Conservation (phyloP, 2,113 vertebrate species). For the Nannobrachium achirus region DNA sequence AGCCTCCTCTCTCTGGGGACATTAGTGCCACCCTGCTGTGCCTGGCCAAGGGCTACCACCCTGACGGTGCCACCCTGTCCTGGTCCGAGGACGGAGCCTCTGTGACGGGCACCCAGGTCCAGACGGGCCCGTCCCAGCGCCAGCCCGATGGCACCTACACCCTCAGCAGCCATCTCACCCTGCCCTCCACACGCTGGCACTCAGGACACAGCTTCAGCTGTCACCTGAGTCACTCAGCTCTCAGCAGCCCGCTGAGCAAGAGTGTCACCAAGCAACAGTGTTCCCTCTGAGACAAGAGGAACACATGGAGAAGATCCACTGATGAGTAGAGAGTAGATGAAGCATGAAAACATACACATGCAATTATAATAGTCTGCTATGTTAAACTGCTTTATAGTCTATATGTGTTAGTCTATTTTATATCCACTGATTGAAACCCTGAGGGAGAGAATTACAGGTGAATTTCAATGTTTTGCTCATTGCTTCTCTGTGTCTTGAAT, state of each 20-base stretch:
- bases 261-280: conserved; percentile 35
- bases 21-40: conserved; percentile 64
- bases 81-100: not conserved
- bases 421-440: too few species aligned
- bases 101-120: fast-evolving
- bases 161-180: conserved; percentile 61
- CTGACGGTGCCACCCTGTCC: fast-evolving
- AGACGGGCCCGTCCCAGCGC: conserved; percentile 14
- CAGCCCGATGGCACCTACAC: conserved; percentile 57
- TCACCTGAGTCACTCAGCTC: conserved; percentile 47
- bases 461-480: too few species aligned
- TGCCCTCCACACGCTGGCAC: not conserved
- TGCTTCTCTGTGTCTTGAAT: too few species aligned
- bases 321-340: too few species aligned
- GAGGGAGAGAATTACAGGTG: too few species aligned
- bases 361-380: too few species aligned
- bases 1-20: fast-evolving
- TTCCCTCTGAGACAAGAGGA: not conserved
- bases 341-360: not conserved
- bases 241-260: conserved; percentile 38
- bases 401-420: too few species aligned
- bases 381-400: too few species aligned
- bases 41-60: not conserved
- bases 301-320: too few species aligned
- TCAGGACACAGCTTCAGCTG: conserved; percentile 11